Base-by-base conservation (phyloP, 2,888 invertebrate genomes). In the Pogonocherus hispidulus region DNA sequence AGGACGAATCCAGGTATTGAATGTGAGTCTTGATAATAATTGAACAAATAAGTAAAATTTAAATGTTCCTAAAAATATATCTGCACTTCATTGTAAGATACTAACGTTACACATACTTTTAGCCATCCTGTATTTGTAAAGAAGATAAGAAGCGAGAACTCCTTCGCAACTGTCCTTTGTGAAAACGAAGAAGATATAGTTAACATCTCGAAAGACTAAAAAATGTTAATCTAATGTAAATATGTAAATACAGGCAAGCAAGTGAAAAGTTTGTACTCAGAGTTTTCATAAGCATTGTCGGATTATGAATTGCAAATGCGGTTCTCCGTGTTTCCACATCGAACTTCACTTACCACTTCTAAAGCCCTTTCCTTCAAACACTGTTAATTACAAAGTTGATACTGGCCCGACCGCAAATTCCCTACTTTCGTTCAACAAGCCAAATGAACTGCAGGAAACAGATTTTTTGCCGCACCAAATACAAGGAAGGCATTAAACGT, bases 331-430 rank as follows among this genome's bases (percentile, higher is more conserved):
- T 66, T 57, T 66, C 49, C 57, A 51, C 65, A 56, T 56, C 20
- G 64, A 64, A 64, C 56, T 46, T 52, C 63, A 64, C 47, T 64
- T 66, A 66, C 49, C 65, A 59, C 37, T 59, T 19, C 23, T 51
- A 59, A 59, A 59, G 59, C 47, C 49, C 55, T 47, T 59, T 37
- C 59, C 27, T 57, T 57, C 46, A 41, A 41, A 47, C 47, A 59
- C 46, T 57, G 57, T 66, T 66, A 66, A 66, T 66, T 66, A 57
- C 57, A 66, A 66, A 57, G 65, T 66, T 52, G 51, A 49, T 51
- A 59, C 56, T 59, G 65, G 51, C 22, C 51, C 23, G n/a, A 51
- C 62, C 62, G 20, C 62, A 62, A 49, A 62, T 51, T 62, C 51
- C 22, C 51, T 23, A 51, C 41, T 62, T 62, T 27, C 22, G 20